These are phyloP conservation scores for Sebastes itinus DNA, from an alignment of 2,797 vertebrate species.

Conservation along the genomic window DNA sequence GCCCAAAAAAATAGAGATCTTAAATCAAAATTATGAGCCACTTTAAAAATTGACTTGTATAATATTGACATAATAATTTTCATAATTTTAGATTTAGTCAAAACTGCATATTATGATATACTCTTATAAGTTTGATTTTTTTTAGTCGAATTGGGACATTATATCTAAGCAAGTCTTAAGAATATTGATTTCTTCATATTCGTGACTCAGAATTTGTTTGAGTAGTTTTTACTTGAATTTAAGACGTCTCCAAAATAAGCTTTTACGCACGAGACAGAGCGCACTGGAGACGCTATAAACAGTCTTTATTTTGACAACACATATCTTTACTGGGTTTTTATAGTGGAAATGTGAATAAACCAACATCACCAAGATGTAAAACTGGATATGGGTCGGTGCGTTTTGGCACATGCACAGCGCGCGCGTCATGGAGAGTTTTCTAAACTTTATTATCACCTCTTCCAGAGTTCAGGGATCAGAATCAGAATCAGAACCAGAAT, in stretches of 20 bases:
- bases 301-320: neutral
- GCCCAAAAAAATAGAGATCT: neutral
- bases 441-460: neutral
- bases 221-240: neutral
- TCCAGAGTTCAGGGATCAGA: neutral
- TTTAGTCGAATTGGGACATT: neutral
- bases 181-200: neutral
- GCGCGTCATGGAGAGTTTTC: neutral
- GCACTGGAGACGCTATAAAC: neutral
- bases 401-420: neutral
- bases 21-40: neutral
- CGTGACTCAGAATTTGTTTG: neutral
- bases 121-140: neutral
- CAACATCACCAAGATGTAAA: neutral
- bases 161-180: no score
- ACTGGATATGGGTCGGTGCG: neutral
- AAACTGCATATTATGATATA: neutral
- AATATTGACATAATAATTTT: neutral
- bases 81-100: neutral
- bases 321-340: neutral
- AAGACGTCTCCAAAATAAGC: neutral
- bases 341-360: neutral
- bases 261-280: conserved; percentile 46
- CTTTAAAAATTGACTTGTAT: neutral
- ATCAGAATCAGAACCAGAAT: no score